These are phyloP conservation scores for Parotocinclus haroldoi DNA, from an alignment of 2,797 vertebrate genomes.

Conservation along the genomic window DNA sequence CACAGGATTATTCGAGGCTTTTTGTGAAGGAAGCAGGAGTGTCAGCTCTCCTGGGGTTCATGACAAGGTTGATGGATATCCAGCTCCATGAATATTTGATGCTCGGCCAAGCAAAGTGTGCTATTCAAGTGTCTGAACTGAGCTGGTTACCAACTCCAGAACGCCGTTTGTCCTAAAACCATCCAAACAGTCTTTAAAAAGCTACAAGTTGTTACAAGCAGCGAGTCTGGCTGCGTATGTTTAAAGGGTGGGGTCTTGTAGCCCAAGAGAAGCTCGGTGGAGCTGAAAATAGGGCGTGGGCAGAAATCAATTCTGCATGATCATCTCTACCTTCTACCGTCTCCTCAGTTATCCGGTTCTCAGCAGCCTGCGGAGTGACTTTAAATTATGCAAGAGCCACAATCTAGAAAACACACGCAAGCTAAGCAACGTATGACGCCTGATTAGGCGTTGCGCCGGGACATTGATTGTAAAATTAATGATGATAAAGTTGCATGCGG, in stretches of 20 bases:
- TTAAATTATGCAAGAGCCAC: constrained; percentile 31
- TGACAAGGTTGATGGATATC: constrained; percentile 14
- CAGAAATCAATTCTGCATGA: constrained; percentile 15
- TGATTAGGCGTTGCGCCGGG: neutral
- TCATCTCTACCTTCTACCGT: constrained; percentile 6
- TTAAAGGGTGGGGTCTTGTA: constrained; percentile 16
- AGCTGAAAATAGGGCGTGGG: constrained; percentile 1
- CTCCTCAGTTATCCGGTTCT: neutral
- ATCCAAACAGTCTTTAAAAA: too few relatives aligned
- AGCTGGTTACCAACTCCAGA: neutral
- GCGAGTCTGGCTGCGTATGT: neutral
- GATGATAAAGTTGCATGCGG: too few relatives aligned
- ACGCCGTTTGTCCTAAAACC: too few relatives aligned
- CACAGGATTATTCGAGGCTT: too few relatives aligned
- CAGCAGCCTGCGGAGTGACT: constrained; percentile 10
- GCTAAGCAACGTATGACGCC: neutral
- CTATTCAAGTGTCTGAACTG: neutral
- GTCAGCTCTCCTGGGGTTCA: neutral
- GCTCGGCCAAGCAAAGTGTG: constrained; percentile 22
- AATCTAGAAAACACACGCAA: neutral
- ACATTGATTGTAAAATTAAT: neutral
- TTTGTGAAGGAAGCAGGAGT: neutral
- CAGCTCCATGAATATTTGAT: constrained; percentile 30
- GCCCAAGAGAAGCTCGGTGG: constrained; percentile 6
- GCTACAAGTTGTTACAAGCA: too few relatives aligned